Percentiles rank a stretch among this genome's conserved stretches.
phyloP scores from a whole-genome alignment of 2,113 vertebrate genomes.

The Charina bottae region DNA sequence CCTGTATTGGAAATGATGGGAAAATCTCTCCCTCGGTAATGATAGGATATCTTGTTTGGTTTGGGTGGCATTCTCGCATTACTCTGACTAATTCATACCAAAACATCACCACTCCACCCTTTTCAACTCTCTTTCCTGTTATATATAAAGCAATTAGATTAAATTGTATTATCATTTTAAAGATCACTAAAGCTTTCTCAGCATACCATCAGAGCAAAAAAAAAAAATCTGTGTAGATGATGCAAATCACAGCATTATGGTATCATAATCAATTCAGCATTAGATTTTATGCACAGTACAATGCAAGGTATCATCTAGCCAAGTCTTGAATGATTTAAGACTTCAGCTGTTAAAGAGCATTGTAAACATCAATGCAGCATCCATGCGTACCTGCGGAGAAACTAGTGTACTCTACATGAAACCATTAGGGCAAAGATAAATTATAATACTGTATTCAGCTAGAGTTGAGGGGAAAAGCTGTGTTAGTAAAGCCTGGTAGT shows the following conservation, averaged over 20 bases:
- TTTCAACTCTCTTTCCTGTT: slow-evolving; percentile 43
- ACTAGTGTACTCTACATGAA: background rate
- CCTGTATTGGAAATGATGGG: slow-evolving; percentile 32
- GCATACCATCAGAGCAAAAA: background rate
- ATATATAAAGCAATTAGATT: background rate
- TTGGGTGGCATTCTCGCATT: background rate
- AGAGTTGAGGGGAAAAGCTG: background rate
- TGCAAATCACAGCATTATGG: too few relatives aligned
- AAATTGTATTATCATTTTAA: background rate
- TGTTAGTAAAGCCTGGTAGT: background rate
- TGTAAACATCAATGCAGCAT: background rate
- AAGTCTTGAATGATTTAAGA: background rate
- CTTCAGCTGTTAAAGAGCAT: background rate
- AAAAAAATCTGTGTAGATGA: background rate
- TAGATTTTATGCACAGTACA: slow-evolving; percentile 27
- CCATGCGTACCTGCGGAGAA: background rate
- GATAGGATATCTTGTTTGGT: background rate
- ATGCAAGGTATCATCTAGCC: slow-evolving; percentile 3
- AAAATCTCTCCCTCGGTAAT: slow-evolving; percentile 45
- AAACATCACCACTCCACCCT: background rate
- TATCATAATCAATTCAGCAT: background rate
- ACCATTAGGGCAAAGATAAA: background rate
- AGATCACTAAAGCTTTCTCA: background rate
- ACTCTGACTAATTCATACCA: slow-evolving; percentile 8
- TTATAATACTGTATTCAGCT: background rate